Conservation (phyloP, 2,888 invertebrate genomes). For the Linyphia triangularis region DNA sequence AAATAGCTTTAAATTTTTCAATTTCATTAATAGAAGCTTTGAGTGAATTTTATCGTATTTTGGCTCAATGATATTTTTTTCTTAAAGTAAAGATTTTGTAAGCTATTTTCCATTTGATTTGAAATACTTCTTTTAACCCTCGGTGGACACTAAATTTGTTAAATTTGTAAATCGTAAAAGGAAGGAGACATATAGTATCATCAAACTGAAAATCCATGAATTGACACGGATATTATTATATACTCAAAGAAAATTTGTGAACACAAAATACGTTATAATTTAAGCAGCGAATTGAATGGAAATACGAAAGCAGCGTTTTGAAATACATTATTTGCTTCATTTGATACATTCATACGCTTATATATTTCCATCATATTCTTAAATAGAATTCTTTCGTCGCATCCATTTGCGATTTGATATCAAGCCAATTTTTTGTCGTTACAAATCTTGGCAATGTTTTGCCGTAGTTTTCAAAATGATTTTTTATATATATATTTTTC, state of each 20-base stretch:
- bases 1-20: no score
- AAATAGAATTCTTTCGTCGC: background rate
- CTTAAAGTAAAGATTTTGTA: no score
- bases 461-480: constrained; percentile 7
- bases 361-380: background rate
- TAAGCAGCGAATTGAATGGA: background rate
- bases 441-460: constrained; percentile 26
- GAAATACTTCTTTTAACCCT: no score
- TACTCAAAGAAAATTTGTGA: background rate
- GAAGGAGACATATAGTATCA: no score
- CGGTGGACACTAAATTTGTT: no score
- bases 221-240: background rate
- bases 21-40: no score
- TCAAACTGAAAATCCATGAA: no score
- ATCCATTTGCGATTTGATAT: constrained; percentile 22
- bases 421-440: constrained; percentile 37
- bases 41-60: no score
- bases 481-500: background rate
- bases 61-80: no score
- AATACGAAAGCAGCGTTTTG: background rate
- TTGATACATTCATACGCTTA: background rate
- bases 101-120: no score
- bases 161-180: no score
- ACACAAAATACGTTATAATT: background rate
- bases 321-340: constrained; percentile 3